A percentile compares a stretch with the other conserved stretches of the same genome.
These are phyloP conservation scores for Heteromurus nitidus DNA, from an alignment of 2,888 invertebrate species.

Conservation along the genomic window DNA sequence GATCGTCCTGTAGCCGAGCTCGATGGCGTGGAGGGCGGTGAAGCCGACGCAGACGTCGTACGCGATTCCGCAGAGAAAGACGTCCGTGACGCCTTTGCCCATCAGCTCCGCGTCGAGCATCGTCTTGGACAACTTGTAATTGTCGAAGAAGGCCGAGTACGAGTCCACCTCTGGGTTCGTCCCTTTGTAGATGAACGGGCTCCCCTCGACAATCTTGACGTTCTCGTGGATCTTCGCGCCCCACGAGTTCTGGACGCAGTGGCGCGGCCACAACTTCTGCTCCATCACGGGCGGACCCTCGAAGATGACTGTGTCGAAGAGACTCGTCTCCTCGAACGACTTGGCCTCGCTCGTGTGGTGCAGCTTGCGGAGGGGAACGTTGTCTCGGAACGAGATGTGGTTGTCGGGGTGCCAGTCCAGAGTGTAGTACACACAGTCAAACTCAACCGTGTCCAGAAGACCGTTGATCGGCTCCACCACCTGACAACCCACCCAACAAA, in stretches of 20 bases:
- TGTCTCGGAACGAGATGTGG: constrained; percentile 97
- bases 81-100: constrained; percentile 88
- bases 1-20: constrained; percentile 91
- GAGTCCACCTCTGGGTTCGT: constrained; percentile 96
- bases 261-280: constrained; percentile 95
- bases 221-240: constrained; percentile 93
- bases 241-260: constrained; percentile 97
- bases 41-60: constrained; percentile 94
- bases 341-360: constrained; percentile 80
- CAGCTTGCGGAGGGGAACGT: constrained; percentile 85
- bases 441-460: constrained; percentile 86
- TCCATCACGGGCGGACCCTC: constrained; percentile 86
- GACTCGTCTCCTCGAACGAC: constrained; percentile 82
- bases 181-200: constrained; percentile 88
- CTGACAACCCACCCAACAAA: neutral
- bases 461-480: constrained; percentile 94
- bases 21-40: constrained; percentile 90
- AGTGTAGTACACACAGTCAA: constrained; percentile 93
- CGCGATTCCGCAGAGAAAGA: constrained; percentile 95
- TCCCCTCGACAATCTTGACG: constrained; percentile 78
- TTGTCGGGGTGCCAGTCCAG: constrained; percentile 96
- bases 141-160: constrained; percentile 99
- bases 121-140: constrained; percentile 92
- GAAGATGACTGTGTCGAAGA: constrained; percentile 94
- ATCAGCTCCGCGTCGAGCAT: constrained; percentile 88